Evolutionary conservation across 2,888 invertebrate genomes (phyloP), one percentile per base, ranked within the genome.

Genomic region (Ctena decussata): DNA sequence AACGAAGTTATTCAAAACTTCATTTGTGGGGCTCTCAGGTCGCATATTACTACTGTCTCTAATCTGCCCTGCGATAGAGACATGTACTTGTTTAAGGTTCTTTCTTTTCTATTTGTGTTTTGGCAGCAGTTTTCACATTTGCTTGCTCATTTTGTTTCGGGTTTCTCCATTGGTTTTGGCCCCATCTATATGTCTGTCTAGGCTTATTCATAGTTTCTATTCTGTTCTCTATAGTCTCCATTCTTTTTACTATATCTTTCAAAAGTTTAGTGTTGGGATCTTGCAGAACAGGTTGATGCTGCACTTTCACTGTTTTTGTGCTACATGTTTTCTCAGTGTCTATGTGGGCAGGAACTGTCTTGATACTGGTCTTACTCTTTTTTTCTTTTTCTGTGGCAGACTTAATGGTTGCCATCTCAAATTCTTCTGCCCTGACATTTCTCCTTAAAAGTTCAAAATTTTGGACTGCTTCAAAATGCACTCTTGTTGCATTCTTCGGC

Each of bases 11-110:
- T 35, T 15, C 27, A 12, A 24, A 1, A 57, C 1, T 35, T 0
- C 39, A 35, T 35, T 21, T 41, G 3, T 60, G 24, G 49, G 39
- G 49, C 39, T 65, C 1, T 8, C 3, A 0, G 27, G n/a, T 24
- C 27, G n/a, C n/a, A n/a, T 15, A 27, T 41, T 41, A 37, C 24
- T 30, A 65, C 24, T 39, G 32, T 53, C 74, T 57, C 27, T 37
- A 35, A 37, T 75, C 57, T 30, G 37, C 74, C 53, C 74, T 57
- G 11, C 49, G 74, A 75, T 49, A 30, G 32, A 37, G 37, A 30
- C 74, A 0, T 3, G 37, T 75, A 37, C 35, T 2, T 6, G 53
- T 57, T 75, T 57, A 53, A 75, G 72, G 18, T 24, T 32, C 46
- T 46, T 49, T 65, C 21, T 41, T 6, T 12, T 75, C 65, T 41